These are phyloP conservation scores for Arbacia lixula DNA, from an alignment of 53 echinoderm and acorn worm genomes.

Conservation along the genomic window DNA sequence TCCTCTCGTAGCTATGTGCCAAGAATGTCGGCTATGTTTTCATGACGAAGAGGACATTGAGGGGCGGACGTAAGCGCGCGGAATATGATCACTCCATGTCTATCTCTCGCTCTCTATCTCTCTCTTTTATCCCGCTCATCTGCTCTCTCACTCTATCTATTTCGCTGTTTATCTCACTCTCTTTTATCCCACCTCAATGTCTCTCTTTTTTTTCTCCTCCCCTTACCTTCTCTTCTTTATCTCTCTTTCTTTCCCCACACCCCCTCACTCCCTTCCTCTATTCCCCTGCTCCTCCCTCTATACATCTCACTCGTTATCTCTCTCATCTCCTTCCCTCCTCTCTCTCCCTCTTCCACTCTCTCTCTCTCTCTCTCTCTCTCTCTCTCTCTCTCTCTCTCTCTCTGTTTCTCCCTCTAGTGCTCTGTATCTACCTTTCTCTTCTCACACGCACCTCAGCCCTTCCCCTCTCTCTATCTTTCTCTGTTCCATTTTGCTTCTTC, in stretches of 20 bases:
- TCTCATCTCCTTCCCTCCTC: not conserved
- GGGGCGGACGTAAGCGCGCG: too few species aligned
- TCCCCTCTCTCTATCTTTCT: not conserved
- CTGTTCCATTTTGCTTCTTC: not conserved
- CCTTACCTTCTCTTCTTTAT: not conserved
- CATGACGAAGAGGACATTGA: too few species aligned
- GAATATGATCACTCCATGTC: not conserved
- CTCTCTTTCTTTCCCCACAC: not conserved
- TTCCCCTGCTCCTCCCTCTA: not conserved
- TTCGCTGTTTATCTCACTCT: not conserved
- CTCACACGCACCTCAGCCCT: not conserved
- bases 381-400: conserved; percentile 40
- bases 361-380: conserved; percentile 24
- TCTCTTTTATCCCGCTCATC: not conserved
- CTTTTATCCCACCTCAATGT: not conserved
- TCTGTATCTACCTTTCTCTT: too few species aligned
- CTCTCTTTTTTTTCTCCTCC: not conserved
- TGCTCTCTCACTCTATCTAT: too few species aligned
- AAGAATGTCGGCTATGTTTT: too few species aligned
- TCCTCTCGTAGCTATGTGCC: too few species aligned
- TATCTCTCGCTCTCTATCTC: not conserved
- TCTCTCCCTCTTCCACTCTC: not conserved
- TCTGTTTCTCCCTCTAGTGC: conserved; percentile 22
- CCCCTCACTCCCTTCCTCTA: not conserved
- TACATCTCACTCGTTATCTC: not conserved